Base-by-base conservation (phyloP, 2,113 vertebrate species). In the Sigmodon hispidus region DNA sequence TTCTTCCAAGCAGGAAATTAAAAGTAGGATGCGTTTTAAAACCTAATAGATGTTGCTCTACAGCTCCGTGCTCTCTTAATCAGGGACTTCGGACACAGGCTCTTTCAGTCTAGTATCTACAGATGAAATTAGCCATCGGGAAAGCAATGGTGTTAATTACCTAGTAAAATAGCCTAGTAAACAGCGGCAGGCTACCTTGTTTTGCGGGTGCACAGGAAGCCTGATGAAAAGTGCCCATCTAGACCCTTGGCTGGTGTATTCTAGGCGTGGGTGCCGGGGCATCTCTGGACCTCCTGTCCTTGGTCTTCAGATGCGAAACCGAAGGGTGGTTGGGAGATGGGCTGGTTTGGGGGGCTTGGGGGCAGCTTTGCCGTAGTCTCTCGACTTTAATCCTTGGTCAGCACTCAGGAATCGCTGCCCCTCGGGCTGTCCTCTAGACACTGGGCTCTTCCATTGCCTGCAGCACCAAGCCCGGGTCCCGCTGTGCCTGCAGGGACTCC, bases 271-370 rank as follows among this genome's bases (percentile, higher is more conserved):
- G 26, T 84, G 57, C 31, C 5, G 2, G 55, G 19, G 57, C 57
- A 17, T 48, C 63, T n/a, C 48, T 0, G 7, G 67, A 21, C 31
- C 17, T 1, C n/a, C 2, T 31, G 61, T 43, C 15, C 22, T 16
- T 11, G 1, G 87, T 43, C 21, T 61, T 52, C 11, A 0, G 61
- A 16, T 17, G 59, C 16, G 9, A 16, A 73, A 36, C 34, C 13
- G 9, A 55, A 31, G 57, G 26, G 31, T 26, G 40, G 50, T 50
- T 36, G 55, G 24, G 31, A 17, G 36, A 19, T 48, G 8, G 13
- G 4, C 43, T 3, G 11, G 92, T 0, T 4, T n/a, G 1, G 0
- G 1, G 83, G n/a, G n/a, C n/a, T n/a, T n/a, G n/a, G n/a, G n/a
- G n/a, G n/a, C n/a, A n/a, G 26, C 59, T 69, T 29, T 24, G 73